Base-by-base conservation (phyloP, 2,113 vertebrate genomes). In the Spermophilus dauricus region DNA sequence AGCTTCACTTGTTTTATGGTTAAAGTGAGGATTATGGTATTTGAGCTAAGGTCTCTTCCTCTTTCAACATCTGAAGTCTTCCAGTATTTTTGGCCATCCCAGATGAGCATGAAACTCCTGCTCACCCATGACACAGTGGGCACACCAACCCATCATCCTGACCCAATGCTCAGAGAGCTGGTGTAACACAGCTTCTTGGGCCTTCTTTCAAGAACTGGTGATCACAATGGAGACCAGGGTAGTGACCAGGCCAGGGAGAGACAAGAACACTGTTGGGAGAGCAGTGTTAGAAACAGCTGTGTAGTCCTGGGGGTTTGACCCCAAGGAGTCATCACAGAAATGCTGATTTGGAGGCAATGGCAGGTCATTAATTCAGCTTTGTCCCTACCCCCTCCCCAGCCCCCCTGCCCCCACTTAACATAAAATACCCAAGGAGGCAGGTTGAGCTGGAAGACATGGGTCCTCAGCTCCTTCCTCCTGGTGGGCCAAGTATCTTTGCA, bases 111-210 rank as follows among this genome's bases (percentile, higher is more conserved):
- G 34, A 53, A 20, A 61, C 8, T 17, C 32, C 51, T 39, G 34
- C n/a, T 67, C n/a, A n/a, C n/a, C n/a, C 75, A 11, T 17, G 22
- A 85, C 13, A 7, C 14, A 16, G 7, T 42, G 10, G 2, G 42
- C 28, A 69, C 37, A 18, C 26, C 7, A n/a, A 58, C 13, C 17
- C 8, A 1, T 1, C 28, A 48, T 17, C 8, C 12, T 5, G 17
- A 69, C 2, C 17, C 4, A 1, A 5, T 42, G 67, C 70, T 14
- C 48, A 61, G 48, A 76, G 78, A 70, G 67, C 32, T 5, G 2
- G 17, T 5, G 51, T 48, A 73, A 75, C 0, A 34, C 0, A 8
- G n/a, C 24, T 37, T 20, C 32, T 11, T 1, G 9, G 51, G 26
- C 39, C 34, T 80, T 73, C 34, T 69, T 72, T 53, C 13, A 18